Conservation (phyloP, 1,140 invertebrate species). For the Oncopodura yosiiana region DNA sequence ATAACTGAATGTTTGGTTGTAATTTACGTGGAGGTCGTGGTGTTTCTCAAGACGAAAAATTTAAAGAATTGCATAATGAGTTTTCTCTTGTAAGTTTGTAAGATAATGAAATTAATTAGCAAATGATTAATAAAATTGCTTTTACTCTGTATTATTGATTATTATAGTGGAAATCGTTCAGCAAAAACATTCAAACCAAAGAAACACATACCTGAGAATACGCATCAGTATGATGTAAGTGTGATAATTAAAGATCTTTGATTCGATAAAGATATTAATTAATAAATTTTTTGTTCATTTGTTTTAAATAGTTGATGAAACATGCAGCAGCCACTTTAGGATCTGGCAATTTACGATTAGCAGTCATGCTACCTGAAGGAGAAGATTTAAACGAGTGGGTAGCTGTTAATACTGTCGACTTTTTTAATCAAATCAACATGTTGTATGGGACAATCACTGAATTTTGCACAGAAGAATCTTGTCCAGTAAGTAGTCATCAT, state of each 20-base stretch:
- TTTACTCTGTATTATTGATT: slow-evolving; percentile 1
- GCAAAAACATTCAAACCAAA: slow-evolving; percentile 98
- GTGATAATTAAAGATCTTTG: no score
- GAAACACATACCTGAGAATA: slow-evolving; percentile 97
- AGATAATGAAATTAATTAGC: background rate
- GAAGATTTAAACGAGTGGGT: slow-evolving; percentile 99
- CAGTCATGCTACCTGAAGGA: slow-evolving; percentile 94
- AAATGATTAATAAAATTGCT: background rate
- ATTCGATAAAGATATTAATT: no score
- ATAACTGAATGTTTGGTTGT: slow-evolving; percentile 1
- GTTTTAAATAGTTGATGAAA: no score
- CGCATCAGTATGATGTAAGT: slow-evolving; percentile 98
- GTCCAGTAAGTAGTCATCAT: slow-evolving; percentile 74
- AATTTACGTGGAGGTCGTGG: background rate
- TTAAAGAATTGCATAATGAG: slow-evolving; percentile 29
- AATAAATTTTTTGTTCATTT: no score
- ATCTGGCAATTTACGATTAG: slow-evolving; percentile 88
- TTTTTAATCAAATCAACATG: slow-evolving; percentile 99
- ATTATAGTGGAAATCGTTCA: slow-evolving; percentile 66
- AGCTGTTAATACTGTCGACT: slow-evolving; percentile 97
- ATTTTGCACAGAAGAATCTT: slow-evolving; percentile 96
- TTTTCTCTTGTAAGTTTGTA: slow-evolving; percentile 37
- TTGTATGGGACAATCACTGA: slow-evolving; percentile 98
- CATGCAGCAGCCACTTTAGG: slow-evolving; percentile 96
- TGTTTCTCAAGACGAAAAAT: no score